Conservation (phyloP, 2,888 invertebrate species). For the Caenorhabditis sulstoni region DNA sequence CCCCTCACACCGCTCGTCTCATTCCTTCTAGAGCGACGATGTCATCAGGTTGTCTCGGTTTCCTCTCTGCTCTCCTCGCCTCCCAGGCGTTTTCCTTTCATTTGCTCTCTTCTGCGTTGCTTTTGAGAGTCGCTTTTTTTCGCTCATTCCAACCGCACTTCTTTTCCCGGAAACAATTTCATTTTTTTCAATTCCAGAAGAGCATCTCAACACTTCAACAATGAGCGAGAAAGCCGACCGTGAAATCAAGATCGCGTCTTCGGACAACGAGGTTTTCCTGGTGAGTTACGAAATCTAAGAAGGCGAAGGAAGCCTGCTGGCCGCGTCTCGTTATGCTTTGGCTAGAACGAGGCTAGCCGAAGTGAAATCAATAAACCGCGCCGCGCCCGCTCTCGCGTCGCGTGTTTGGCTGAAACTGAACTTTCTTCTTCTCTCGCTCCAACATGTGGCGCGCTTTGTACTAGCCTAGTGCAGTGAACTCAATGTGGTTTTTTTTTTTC, state of each 20-base stretch:
- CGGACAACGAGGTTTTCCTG: conserved; percentile 68
- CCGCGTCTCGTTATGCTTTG: background rate
- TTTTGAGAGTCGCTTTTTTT: background rate
- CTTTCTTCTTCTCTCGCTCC: background rate
- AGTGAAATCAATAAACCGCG: conserved; percentile 5
- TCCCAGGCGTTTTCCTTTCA: too few relatives aligned
- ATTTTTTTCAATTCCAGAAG: too few relatives aligned
- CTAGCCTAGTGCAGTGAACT: conserved; percentile 86
- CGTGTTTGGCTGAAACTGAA: background rate
- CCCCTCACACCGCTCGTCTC: too few relatives aligned
- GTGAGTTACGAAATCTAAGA: conserved; percentile 29
- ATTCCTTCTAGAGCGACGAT: too few relatives aligned
- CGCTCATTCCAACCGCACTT: too few relatives aligned
- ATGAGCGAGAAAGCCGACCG: conserved; percentile 32
- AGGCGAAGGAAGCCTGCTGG: background rate
- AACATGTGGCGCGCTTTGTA: conserved; percentile 80
- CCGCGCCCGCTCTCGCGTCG: background rate
- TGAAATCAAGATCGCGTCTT: conserved; percentile 64
- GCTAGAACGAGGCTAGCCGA: background rate
- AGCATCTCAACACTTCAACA: background rate
- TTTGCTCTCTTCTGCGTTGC: too few relatives aligned
- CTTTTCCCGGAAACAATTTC: too few relatives aligned
- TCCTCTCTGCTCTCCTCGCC: background rate
- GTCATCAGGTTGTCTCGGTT: too few relatives aligned
- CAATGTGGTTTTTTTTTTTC: conserved; percentile 93